Base-by-base conservation (phyloP, 2,113 vertebrate genomes). In the Dicerorhinus sumatrensis region DNA sequence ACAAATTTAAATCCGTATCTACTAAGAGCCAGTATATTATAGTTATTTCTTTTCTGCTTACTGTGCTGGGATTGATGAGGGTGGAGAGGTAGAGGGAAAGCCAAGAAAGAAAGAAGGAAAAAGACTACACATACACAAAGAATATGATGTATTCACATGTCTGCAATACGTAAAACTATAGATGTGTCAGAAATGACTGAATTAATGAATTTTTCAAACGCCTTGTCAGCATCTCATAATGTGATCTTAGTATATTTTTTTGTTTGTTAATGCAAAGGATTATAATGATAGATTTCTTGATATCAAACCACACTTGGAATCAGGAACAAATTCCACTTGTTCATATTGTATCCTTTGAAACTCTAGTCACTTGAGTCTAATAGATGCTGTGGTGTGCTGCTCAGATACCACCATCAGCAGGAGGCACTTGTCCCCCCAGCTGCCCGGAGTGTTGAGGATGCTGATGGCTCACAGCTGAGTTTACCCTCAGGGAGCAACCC, bases 261-360 rank as follows among this genome's bases (percentile, higher is more conserved):
- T 10, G 23, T 92, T 90, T 86, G 51, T 86, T 89, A 56, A 65
- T 93, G 31, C n/a, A 92, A 75, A 86, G 60, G 39, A 83, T 76
- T 72, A 62, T 54, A 69, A 94, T 36, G 90, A 56, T 62, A 85
- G 72, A 31, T 42, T 80, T 82, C 80, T 72, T 58, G 39, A 56
- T 63, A 83, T 70, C 27, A 77, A 90, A 51, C 29, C 67, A 42
- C 7, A 8, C 42, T 87, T 83, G 88, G 25, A 92, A 75, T 95
- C 31, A 65, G 33, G 60, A 80, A 48, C 56, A 89, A 58, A 90
- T 83, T 93, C 33, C 69, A 11, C 42, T 25, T 31, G 20, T 75
- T 93, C 23, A 18, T 29, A 23, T 51, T 36, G 1, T 51, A 33
- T 81, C 39, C 36, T 93, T 51, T 25, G 60, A 79, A 95, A 79